phyloP scores from a whole-genome alignment of 2,797 vertebrate species.

The Tenualosa ilisha region DNA sequence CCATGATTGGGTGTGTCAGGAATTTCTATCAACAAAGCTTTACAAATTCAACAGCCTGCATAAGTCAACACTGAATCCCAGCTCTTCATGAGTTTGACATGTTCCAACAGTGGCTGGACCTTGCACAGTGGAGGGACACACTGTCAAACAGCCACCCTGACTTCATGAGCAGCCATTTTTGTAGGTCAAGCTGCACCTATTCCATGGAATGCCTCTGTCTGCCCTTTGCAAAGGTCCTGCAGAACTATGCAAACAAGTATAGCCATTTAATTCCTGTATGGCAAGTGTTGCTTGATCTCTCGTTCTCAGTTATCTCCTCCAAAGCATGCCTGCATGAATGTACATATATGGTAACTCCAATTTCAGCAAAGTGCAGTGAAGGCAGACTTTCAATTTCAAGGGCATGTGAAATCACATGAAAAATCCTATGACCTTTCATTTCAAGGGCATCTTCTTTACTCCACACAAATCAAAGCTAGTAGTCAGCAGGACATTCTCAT shows the following conservation, averaged over 20 bases:
- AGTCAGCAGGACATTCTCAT: background rate
- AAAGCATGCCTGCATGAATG: background rate
- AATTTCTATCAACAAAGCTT: slow-evolving; percentile 21
- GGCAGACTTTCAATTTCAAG: background rate
- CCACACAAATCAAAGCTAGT: background rate
- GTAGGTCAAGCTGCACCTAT: background rate
- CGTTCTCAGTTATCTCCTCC: background rate
- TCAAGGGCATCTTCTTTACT: background rate
- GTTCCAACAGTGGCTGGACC: background rate
- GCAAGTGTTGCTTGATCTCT: background rate
- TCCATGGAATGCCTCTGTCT: background rate
- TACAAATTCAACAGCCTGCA: slow-evolving; percentile 21
- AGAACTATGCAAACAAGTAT: background rate
- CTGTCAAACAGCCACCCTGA: background rate
- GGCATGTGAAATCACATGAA: background rate
- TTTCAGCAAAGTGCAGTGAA: slow-evolving; percentile 1
- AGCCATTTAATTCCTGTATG: background rate
- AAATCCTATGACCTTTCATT: background rate
- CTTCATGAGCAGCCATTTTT: background rate
- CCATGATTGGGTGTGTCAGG: slow-evolving; percentile 32
- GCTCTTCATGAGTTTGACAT: slow-evolving; percentile 10
- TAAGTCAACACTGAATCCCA: background rate
- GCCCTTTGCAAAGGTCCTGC: background rate
- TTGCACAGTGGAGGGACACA: background rate
- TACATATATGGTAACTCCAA: background rate